Conservation (phyloP, 53 echinoderm and acorn worm species). For the Apostichopus leukothele region DNA sequence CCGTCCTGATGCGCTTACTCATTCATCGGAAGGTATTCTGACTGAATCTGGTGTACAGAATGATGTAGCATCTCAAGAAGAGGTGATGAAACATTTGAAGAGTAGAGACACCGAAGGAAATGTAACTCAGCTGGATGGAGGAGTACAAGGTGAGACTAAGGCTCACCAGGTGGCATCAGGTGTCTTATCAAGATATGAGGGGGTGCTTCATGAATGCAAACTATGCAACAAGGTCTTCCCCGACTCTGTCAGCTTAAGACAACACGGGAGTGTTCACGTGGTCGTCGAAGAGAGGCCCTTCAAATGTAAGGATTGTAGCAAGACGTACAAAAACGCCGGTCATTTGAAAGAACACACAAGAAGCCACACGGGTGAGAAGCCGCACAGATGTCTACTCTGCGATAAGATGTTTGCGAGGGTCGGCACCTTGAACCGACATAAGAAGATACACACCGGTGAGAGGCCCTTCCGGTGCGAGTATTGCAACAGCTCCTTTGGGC, state of each 20-base stretch:
- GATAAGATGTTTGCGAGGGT: neutral
- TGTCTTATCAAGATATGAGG: neutral
- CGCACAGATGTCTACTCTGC: neutral
- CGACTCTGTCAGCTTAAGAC: neutral
- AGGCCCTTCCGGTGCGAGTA: neutral
- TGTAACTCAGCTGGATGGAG: too few relatives aligned
- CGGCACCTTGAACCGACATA: neutral
- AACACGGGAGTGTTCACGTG: neutral
- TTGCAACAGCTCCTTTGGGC: neutral
- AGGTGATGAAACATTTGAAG: too few relatives aligned
- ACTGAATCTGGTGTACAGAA: too few relatives aligned
- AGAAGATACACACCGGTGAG: neutral
- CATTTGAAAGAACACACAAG: neutral
- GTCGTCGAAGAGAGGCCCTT: neutral
- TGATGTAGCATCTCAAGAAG: too few relatives aligned
- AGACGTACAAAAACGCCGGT: neutral
- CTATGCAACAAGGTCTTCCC: neutral
- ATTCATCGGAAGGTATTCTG: too few relatives aligned
- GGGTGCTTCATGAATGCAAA: neutral
- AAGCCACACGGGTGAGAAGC: neutral
- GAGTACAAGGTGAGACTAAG: too few relatives aligned
- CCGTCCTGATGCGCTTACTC: too few relatives aligned
- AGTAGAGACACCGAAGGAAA: too few relatives aligned
- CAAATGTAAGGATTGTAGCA: neutral
- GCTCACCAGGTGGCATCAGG: too few relatives aligned